Percentiles rank a stretch among this genome's conserved stretches.
phyloP scores from a whole-genome alignment of 2,113 vertebrate species.

The Malurus elegans region DNA sequence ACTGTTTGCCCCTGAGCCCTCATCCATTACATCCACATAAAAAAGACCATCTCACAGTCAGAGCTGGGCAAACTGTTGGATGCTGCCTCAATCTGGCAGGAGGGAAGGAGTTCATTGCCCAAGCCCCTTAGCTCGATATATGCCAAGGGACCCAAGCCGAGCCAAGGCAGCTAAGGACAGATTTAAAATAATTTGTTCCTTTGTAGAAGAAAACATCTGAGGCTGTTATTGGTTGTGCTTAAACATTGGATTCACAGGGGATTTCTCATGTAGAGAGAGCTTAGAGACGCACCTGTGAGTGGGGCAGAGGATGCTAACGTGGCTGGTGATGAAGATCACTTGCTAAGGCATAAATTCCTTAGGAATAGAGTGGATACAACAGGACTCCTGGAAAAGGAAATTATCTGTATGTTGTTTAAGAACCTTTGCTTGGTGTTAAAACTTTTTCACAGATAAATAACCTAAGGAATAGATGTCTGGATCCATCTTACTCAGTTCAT shows the following conservation, averaged over 20 bases:
- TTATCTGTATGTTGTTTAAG: neutral
- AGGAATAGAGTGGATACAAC: neutral
- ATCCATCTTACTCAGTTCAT: neutral
- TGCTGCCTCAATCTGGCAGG: constrained; percentile 14
- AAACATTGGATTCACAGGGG: neutral
- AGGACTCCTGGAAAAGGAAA: neutral
- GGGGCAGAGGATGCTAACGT: neutral
- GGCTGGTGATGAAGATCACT: neutral
- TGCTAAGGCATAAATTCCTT: neutral
- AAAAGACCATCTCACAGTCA: constrained; percentile 50
- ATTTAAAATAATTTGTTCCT: neutral
- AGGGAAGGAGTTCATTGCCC: constrained; percentile 12
- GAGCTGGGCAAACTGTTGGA: neutral
- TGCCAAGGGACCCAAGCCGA: neutral
- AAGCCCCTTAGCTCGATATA: neutral
- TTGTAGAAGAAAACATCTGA: neutral
- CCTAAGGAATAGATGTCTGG: neutral
- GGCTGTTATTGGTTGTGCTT: neutral
- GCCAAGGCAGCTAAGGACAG: neutral
- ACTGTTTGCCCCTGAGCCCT: constrained; percentile 28
- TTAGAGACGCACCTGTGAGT: neutral
- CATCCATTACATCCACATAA: constrained; percentile 44
- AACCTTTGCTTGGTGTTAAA: neutral
- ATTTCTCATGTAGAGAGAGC: neutral
- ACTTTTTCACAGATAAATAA: neutral